These are phyloP conservation scores for Plestiodon gilberti DNA, from an alignment of 2,113 vertebrate species.

Conservation along the genomic window DNA sequence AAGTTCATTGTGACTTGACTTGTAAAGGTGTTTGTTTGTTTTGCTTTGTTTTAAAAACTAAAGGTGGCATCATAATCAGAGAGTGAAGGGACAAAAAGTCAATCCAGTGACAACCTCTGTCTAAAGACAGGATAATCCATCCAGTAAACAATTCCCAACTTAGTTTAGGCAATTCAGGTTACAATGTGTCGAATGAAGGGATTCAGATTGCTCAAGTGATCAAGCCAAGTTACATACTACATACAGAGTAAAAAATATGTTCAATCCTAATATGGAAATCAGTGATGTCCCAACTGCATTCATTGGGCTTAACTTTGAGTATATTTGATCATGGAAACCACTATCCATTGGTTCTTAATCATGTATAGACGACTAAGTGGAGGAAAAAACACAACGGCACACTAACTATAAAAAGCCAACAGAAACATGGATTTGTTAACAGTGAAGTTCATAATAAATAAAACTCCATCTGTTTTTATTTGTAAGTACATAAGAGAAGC, in stretches of 20 bases:
- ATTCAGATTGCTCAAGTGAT: neutral
- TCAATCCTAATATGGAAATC: neutral
- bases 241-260: no score
- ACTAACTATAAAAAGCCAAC: neutral
- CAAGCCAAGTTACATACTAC: neutral
- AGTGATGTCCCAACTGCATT: no score
- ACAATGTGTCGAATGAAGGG: neutral
- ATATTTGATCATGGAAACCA: neutral
- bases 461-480: no score
- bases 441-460: neutral
- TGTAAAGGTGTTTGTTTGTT: neutral
- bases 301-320: neutral
- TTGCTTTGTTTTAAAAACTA: no score
- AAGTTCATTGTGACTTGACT: neutral
- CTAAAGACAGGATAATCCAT: neutral
- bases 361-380: neutral
- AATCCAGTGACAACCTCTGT: neutral
- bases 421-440: neutral
- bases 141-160: neutral
- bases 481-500: no score
- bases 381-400: neutral
- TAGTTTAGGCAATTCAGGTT: neutral
- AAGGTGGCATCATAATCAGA: no score
- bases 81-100: neutral
- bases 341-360: neutral